Base-by-base conservation (phyloP, 2,888 invertebrate genomes). In the Aspidiotus destructor region DNA sequence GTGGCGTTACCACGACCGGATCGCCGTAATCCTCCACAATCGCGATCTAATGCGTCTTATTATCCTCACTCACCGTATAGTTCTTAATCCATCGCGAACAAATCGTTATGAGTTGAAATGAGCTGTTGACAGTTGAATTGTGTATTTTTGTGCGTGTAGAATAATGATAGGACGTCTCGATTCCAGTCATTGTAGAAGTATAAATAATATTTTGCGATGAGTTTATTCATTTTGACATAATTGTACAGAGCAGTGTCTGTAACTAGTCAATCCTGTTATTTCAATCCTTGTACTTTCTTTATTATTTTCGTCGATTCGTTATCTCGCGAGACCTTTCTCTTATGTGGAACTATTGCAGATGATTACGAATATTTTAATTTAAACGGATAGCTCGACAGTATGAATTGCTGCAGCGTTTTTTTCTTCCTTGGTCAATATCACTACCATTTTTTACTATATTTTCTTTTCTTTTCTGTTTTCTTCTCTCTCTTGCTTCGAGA, bases 1-100 rank as follows among this genome's bases (percentile, higher is more conserved):
- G 40, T 28, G 40, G 58, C 17, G 2, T 28, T 28, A 8, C 58
- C 17, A 40, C 48, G 48, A 11, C 48, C 58, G 17, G 65, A 65
- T 48, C 57, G 65, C 42, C 41, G 65, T 58, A 58, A 10, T 28
- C 28, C 42, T 13, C 65, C 57, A 41, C n/a, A 42, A 42, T 55
- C 58, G n/a, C 65, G 58, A 60, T 48, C 44, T 16, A 58, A 17
- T 58, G 28, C 16, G 13, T 41, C 65, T 13, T 65, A 58, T 60
- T 65, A 65, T 60, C 65, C 65, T 28, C 41, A 41, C 8, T 65
- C 65, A 17, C 42, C 41, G 55, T 42, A 41, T 60, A 57, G n/a
- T 60, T 65, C 57, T 15, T 65, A 55, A 64, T 55, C 10, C 3
- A 55, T 52, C 5, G 52, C 1, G n/a, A 52, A 52, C 11, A 52